Evolutionary conservation across 2,888 invertebrate species (phyloP).

Genomic region (Rotaria sp.): DNA sequence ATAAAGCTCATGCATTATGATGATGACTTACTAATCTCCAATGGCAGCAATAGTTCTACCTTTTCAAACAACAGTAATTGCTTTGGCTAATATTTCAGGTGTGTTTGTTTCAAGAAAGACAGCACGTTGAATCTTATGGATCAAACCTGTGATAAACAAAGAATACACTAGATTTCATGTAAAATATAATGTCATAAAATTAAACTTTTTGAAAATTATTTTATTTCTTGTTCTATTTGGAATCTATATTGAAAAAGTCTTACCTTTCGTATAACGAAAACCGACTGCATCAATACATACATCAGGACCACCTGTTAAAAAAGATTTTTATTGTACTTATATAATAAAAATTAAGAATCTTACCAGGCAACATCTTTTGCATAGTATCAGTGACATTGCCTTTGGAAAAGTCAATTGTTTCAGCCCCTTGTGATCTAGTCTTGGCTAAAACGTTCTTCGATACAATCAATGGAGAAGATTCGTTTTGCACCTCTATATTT

Average conservation of each 20-base stretch:
- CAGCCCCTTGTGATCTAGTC: neutral
- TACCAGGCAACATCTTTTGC: neutral
- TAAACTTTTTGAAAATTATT: too few relatives aligned
- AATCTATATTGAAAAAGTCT: neutral
- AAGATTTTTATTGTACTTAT: neutral
- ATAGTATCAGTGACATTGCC: neutral
- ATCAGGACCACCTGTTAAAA: neutral
- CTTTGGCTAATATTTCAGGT: neutral
- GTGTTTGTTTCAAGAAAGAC: neutral
- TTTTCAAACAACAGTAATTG: neutral
- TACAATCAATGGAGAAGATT: neutral
- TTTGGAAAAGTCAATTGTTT: constrained; percentile 7
- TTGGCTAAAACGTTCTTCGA: constrained; percentile 2
- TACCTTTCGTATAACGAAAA: neutral
- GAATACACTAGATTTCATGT: too few relatives aligned
- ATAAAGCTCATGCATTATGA: too few relatives aligned
- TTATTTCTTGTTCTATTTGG: too few relatives aligned
- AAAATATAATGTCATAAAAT: too few relatives aligned
- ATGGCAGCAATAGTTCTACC: neutral
- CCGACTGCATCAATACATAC: neutral
- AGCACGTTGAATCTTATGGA: neutral
- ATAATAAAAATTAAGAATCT: neutral
- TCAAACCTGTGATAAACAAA: neutral
- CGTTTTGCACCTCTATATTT: constrained; percentile 13
- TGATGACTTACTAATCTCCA: neutral